Evolutionary conservation across 2,797 vertebrate species (phyloP), one percentile per base, ranked within the genome.

Genomic region (Enteromius radiatus): DNA sequence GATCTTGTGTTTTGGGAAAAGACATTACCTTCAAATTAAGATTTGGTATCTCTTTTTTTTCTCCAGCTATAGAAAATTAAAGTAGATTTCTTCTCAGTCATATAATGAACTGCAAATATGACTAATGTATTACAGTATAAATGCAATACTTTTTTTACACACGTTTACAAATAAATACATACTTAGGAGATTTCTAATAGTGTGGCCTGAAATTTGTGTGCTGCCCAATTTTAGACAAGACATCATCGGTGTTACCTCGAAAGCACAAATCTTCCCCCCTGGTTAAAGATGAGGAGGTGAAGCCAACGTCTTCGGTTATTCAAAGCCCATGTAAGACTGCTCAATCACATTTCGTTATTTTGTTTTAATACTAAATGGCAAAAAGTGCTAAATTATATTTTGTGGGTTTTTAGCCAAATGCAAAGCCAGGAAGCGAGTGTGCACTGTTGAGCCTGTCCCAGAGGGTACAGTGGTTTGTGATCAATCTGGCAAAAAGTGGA

Each of bases 401-500:
- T 54, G 4, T 71, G 59, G n/a, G 45, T n/a, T 80, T 47, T 78
- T 67, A 86, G 83, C 19, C n/a, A 81, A 86, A 87, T 90, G 87
- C 17, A 93, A 91, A 91, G 69, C 84, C 5, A 95, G 92, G 87
- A 94, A 92, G 87, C 85, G 80, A 1, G 9, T 5, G 0, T 7
- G 84, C 1, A 28, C 79, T 6, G 84, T 94, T 84, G 91, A 87
- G 83, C 93, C 93, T 3, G 91, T 96, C 1, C 85, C 88, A 74
- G 93, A 92, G 17, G 92, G 92, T 0, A 69, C 92, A 3, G 91
- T 95, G 63, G 87, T 98, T 83, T 94, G 87, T 0, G 97, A 98
- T 91, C 94, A 92, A 23, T 93, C 84, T 0, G 90, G 94, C 7
- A 92, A 84, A 81, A 91, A 81, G 64, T 98, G 97, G 97, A 93